A percentile compares a stretch with the other conserved stretches of the same genome.
phyloP scores from a whole-genome alignment of 2,797 vertebrate species.

The Cynodonichthys magdalenae region DNA sequence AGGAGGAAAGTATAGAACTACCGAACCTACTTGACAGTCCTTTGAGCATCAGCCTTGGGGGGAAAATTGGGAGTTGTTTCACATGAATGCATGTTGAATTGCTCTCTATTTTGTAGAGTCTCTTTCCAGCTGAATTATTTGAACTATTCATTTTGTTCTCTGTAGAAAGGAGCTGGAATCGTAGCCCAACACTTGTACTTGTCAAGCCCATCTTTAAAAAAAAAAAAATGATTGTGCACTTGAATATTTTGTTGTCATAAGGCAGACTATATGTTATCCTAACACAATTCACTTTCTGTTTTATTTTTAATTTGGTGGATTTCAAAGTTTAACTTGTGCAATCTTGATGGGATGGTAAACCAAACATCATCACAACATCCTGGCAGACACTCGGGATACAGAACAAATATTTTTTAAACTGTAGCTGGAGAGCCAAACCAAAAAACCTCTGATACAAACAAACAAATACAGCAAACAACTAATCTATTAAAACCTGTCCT shows the following conservation, averaged over 20 bases:
- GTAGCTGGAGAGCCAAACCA: slow-evolving; percentile 3
- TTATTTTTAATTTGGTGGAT: not conserved
- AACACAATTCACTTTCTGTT: slow-evolving; percentile 8
- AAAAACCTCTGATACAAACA: not conserved
- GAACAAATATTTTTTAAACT: slow-evolving; percentile 6
- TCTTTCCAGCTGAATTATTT: slow-evolving; percentile 57
- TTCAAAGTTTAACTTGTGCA: not conserved
- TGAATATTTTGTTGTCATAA: slow-evolving; percentile 19
- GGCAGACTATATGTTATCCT: slow-evolving; percentile 6
- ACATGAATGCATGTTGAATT: slow-evolving; percentile 58
- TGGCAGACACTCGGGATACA: not conserved
- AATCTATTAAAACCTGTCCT: too few species aligned
- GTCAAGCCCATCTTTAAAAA: slow-evolving; percentile 30
- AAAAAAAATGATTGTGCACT: slow-evolving; percentile 18
- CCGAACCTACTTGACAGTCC: slow-evolving; percentile 39
- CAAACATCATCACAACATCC: not conserved
- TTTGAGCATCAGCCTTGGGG: slow-evolving; percentile 50
- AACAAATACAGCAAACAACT: too few species aligned
- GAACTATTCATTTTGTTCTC: slow-evolving; percentile 51
- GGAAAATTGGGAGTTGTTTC: slow-evolving; percentile 56
- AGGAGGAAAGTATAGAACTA: slow-evolving; percentile 28
- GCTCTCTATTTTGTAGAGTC: slow-evolving; percentile 47
- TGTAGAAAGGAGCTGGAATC: slow-evolving; percentile 35
- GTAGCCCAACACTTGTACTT: slow-evolving; percentile 40
- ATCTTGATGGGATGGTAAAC: slow-evolving; percentile 11